Percentiles rank a stretch among this genome's conserved stretches.
phyloP scores from a whole-genome alignment of 2,113 vertebrate species.

The Nyctereutes procyonoides region DNA sequence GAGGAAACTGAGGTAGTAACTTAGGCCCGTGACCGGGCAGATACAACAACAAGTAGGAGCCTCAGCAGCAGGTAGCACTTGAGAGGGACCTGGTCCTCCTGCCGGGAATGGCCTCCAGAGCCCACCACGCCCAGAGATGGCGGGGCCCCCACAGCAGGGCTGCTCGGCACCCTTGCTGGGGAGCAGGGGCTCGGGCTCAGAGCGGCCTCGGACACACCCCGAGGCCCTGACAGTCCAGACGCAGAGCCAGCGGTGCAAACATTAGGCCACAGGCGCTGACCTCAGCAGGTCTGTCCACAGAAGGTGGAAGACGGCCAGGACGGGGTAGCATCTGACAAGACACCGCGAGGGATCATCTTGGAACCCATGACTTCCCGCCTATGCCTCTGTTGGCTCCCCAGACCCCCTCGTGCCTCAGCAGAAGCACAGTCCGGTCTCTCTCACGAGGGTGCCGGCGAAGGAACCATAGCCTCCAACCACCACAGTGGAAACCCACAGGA shows the following conservation, averaged over 20 bases:
- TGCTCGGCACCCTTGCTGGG: neutral
- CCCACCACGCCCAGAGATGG: neutral
- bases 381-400: neutral
- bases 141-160: neutral
- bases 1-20: neutral
- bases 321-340: fast-evolving
- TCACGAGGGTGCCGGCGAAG: neutral
- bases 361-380: neutral
- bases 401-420: neutral
- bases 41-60: neutral
- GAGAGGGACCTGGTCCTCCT: neutral
- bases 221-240: neutral
- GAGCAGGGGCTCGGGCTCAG: slow-evolving; percentile 1
- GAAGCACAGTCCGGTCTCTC: neutral
- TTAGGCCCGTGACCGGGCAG: neutral
- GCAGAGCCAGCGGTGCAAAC: neutral
- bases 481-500: slow-evolving; percentile 53
- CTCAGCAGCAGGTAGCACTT: neutral
- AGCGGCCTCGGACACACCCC: neutral
- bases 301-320: neutral
- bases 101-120: neutral
- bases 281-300: neutral
- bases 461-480: neutral
- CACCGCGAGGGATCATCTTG: neutral
- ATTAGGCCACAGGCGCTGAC: neutral